These are phyloP conservation scores for Alosa sapidissima DNA, from an alignment of 2,797 vertebrate species.

Conservation along the genomic window DNA sequence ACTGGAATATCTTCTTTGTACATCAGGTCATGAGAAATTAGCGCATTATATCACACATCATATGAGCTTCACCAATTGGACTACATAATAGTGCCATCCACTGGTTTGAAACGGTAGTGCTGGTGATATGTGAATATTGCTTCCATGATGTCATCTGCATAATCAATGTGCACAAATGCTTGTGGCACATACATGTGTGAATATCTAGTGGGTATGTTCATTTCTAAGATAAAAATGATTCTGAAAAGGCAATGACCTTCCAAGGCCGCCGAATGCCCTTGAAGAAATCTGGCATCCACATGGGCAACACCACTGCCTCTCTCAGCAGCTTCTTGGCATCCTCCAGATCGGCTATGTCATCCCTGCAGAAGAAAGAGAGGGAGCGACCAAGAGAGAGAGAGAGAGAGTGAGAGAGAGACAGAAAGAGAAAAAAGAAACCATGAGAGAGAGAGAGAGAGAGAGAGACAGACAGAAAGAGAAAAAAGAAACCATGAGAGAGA, in stretches of 20 bases:
- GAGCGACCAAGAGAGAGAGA: neutral
- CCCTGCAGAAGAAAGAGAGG: slow-evolving; percentile 70
- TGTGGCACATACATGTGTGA: neutral
- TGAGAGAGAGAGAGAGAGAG: neutral
- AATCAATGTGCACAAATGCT: neutral
- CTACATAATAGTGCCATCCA: neutral
- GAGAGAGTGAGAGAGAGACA: neutral
- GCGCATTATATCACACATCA: neutral
- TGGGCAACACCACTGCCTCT: slow-evolving; percentile 95
- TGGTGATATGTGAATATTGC: neutral
- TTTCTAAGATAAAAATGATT: neutral
- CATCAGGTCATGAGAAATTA: slow-evolving; percentile 2
- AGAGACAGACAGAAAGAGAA: neutral
- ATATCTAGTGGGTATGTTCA: neutral
- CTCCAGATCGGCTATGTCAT: slow-evolving; percentile 95
- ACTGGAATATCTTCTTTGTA: no score
- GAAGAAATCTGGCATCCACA: slow-evolving; percentile 99
- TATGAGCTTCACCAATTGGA: slow-evolving; percentile 3
- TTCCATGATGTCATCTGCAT: neutral
- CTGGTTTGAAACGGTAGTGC: neutral
- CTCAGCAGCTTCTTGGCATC: slow-evolving; percentile 97
- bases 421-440: neutral
- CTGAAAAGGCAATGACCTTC: slow-evolving; percentile 78
- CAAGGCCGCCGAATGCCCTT: slow-evolving; percentile 97
- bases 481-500: neutral